A percentile compares a stretch with the other conserved stretches of the same genome.
Conservation (phyloP, 2,113 vertebrate genomes). For the Crypturellus undulatus region DNA sequence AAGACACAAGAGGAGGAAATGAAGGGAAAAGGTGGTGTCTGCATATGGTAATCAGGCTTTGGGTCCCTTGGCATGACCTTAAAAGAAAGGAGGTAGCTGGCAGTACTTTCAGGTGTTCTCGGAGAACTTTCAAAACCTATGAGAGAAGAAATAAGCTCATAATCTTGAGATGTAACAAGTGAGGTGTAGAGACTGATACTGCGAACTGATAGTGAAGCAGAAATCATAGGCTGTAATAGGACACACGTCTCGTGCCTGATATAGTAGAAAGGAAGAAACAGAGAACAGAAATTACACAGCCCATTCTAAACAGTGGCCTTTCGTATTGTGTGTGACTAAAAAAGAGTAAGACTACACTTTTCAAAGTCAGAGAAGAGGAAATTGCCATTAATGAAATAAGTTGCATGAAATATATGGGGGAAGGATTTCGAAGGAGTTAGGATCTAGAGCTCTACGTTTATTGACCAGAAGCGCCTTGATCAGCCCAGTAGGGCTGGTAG, state of each 20-base stretch:
- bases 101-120: not conserved
- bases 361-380: not conserved
- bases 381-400: not conserved
- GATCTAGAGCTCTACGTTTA: not conserved
- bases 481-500: accelerated
- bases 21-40: not conserved
- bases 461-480: not conserved
- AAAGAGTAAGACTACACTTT: not conserved
- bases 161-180: not conserved
- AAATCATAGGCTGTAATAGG: not conserved
- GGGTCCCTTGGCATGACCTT: not conserved
- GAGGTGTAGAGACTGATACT: not conserved
- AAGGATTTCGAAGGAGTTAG: not conserved
- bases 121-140: not conserved
- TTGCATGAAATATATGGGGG: not conserved
- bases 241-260: not conserved
- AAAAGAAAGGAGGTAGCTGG: not conserved
- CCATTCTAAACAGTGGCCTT: not conserved
- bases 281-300: not conserved
- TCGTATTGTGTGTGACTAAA: not conserved
- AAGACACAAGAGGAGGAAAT: not conserved
- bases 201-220: not conserved
- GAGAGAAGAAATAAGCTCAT: not conserved
- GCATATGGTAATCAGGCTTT: accelerated
- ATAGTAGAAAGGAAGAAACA: not conserved